These are phyloP conservation scores for Chondrilla cf. caribensis DNA, from an alignment of 37 sponge, comb jelly and placozoan genomes.

Conservation along the genomic window DNA sequence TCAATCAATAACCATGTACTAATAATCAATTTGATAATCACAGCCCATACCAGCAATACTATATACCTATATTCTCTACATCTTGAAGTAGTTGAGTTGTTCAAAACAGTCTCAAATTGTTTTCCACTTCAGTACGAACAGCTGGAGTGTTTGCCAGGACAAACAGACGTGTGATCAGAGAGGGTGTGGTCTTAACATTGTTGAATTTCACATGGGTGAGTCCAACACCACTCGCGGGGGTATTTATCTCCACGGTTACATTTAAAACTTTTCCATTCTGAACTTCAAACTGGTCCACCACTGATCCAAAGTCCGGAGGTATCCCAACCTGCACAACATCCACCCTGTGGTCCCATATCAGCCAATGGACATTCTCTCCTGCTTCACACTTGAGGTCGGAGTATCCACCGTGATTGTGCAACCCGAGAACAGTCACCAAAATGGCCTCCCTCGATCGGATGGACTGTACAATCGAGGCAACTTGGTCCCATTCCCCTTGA, in stretches of 20 bases:
- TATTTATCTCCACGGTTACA: not conserved
- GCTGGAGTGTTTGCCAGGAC: constrained; percentile 49
- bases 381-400: constrained; percentile 43
- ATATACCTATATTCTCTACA: no score
- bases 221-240: not conserved
- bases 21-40: no score
- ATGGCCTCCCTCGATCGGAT: constrained; percentile 63
- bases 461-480: constrained; percentile 44
- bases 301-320: constrained; percentile 49
- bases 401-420: constrained; percentile 62
- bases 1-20: no score
- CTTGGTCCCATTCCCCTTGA: constrained; percentile 15
- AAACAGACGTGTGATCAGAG: constrained; percentile 42
- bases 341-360: constrained; percentile 32
- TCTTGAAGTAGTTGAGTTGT: no score
- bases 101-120: no score
- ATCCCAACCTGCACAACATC: constrained; percentile 18
- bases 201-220: not conserved
- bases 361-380: constrained; percentile 55
- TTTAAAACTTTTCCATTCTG: constrained; percentile 38
- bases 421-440: constrained; percentile 37
- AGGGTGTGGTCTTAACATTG: constrained; percentile 7
- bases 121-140: constrained; percentile 41
- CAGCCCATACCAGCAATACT: no score
- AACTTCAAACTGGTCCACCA: constrained; percentile 63